Conservation (phyloP, 2,797 vertebrate species). For the Argentina silus region DNA sequence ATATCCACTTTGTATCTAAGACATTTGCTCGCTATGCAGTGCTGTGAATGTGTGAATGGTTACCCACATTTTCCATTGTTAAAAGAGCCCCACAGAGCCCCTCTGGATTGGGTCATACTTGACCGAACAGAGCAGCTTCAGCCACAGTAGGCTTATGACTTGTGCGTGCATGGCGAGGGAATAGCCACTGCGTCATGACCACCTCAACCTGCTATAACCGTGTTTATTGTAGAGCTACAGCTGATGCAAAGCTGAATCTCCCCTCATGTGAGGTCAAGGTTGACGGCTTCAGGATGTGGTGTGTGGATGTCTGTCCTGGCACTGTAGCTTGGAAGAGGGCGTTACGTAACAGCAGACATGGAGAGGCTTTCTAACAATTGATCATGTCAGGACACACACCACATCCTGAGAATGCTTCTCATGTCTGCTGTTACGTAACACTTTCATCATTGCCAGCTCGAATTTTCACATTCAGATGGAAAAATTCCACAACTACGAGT, state of each 20-base stretch:
- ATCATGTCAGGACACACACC: no score
- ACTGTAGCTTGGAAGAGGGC: neutral
- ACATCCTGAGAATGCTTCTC: neutral
- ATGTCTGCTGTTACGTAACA: neutral
- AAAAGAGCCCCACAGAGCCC: conserved; percentile 17
- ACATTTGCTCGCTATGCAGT: conserved; percentile 31
- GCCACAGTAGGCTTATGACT: conserved; percentile 23
- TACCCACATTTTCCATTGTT: conserved; percentile 56
- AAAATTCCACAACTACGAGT: neutral
- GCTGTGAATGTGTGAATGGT: conserved; percentile 34
- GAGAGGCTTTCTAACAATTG: no score
- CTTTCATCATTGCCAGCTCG: neutral
- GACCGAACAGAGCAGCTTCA: conserved; percentile 36
- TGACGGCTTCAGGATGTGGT: neutral
- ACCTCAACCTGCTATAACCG: conserved; percentile 29
- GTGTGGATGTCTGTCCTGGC: neutral
- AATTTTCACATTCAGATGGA: neutral
- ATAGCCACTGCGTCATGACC: conserved; percentile 35
- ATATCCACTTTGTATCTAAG: neutral
- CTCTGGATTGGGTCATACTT: conserved; percentile 39
- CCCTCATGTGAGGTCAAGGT: neutral
- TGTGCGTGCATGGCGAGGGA: conserved; percentile 26
- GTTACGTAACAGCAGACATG: neutral
- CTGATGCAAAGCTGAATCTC: conserved; percentile 9
- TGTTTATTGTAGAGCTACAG: conserved; percentile 29